These are phyloP conservation scores for Platycheirus rosarum DNA, from an alignment of 2,888 invertebrate genomes.

Conservation along the genomic window DNA sequence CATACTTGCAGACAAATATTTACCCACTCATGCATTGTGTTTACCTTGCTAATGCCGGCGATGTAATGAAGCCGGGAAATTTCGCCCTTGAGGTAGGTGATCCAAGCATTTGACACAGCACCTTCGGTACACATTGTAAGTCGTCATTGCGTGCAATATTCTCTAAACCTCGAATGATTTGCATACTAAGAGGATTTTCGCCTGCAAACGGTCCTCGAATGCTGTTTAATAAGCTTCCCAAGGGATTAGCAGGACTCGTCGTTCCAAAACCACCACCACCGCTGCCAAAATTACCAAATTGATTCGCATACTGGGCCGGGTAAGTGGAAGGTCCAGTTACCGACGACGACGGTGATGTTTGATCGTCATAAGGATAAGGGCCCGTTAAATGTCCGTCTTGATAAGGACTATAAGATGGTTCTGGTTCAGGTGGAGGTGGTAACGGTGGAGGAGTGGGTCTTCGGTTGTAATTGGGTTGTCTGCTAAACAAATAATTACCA, in stretches of 20 bases:
- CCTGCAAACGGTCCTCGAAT: constrained; percentile 76
- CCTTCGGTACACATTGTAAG: constrained; percentile 89
- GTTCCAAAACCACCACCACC: constrained; percentile 75
- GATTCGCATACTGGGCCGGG: constrained; percentile 79
- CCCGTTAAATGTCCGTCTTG: constrained; percentile 68
- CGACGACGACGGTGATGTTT: constrained; percentile 39
- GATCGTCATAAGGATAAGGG: constrained; percentile 66
- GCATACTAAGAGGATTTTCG: constrained; percentile 79
- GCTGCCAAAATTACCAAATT: constrained; percentile 80
- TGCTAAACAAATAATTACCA: constrained; percentile 78
- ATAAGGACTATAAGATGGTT: constrained; percentile 63
- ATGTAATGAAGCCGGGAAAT: constrained; percentile 81
- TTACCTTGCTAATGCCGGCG: constrained; percentile 82
- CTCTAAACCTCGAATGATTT: constrained; percentile 83
- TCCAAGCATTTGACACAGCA: constrained; percentile 90
- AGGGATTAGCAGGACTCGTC: constrained; percentile 75
- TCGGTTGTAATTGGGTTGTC: constrained; percentile 79
- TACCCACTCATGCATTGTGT: constrained; percentile 45
- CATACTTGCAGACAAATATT: background rate
- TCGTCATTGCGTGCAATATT: constrained; percentile 89
- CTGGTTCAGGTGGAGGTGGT: constrained; percentile 37
- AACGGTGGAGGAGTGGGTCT: constrained; percentile 57
- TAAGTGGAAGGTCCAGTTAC: constrained; percentile 39
- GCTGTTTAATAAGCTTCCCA: constrained; percentile 80
- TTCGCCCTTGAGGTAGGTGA: constrained; percentile 82